Percentiles rank a stretch among this genome's conserved stretches.
Evolutionary conservation across 2,113 vertebrate species (phyloP).

Genomic region (Vulpes lagopus): DNA sequence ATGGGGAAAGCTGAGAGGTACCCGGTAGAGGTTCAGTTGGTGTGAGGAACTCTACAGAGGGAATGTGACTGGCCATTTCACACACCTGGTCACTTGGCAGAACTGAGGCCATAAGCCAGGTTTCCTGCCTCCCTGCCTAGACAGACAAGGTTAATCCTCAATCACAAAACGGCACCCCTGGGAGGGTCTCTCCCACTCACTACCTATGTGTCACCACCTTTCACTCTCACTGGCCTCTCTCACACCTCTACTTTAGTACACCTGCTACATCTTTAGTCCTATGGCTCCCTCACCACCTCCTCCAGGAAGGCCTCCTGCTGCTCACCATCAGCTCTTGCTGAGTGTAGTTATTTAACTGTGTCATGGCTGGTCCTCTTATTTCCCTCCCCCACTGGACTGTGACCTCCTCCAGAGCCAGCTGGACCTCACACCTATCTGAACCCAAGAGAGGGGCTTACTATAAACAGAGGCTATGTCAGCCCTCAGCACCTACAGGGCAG

Average conservation of each 20-base stretch:
- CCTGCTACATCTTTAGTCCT: neutral
- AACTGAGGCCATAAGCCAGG: neutral
- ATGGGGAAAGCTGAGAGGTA: neutral
- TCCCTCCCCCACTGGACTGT: no score
- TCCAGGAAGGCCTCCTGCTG: neutral
- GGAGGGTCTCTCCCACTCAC: neutral
- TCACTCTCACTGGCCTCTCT: neutral
- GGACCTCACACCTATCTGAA: neutral
- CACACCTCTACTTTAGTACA: neutral
- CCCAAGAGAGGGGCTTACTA: neutral
- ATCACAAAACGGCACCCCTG: neutral
- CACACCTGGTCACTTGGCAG: neutral
- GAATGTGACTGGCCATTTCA: neutral
- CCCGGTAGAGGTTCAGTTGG: rapidly evolving
- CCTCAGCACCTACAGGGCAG: neutral
- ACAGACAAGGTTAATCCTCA: neutral
- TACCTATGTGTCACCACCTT: neutral
- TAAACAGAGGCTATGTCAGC: neutral
- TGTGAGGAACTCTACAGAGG: neutral
- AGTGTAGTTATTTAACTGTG: neutral
- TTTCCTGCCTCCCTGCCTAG: neutral
- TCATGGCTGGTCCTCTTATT: neutral
- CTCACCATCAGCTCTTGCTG: neutral
- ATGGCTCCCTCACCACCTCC: neutral
- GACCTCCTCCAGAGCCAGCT: neutral